phyloP scores from a whole-genome alignment of 2,888 invertebrate species.

The Polia nebulosa region DNA sequence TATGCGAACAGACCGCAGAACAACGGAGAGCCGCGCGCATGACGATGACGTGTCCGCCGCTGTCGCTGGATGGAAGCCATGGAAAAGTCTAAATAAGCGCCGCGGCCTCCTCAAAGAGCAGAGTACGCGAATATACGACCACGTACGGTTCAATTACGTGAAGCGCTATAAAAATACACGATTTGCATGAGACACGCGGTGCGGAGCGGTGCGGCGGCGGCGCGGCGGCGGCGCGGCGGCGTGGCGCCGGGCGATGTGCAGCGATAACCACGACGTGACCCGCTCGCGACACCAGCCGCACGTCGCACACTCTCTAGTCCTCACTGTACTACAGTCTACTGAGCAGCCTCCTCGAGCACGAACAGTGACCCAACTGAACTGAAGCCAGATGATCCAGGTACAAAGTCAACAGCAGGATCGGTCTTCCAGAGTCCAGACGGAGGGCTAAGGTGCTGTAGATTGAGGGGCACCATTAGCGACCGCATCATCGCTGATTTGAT shows the following conservation, averaged over 20 bases:
- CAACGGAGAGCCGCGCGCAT: slow-evolving; percentile 26
- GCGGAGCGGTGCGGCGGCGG: slow-evolving; percentile 49
- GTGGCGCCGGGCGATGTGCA: slow-evolving; percentile 66
- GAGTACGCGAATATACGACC: slow-evolving; percentile 49
- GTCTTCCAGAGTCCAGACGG: not conserved
- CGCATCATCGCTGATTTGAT: not conserved
- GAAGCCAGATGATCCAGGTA: not conserved
- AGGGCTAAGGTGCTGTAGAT: not conserved
- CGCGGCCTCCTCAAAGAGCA: slow-evolving; percentile 53
- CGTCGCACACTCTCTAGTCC: slow-evolving; percentile 4
- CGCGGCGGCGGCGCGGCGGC: slow-evolving; percentile 62
- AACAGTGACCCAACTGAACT: not conserved
- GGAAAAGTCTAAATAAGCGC: slow-evolving; percentile 39
- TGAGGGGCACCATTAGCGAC: not conserved
- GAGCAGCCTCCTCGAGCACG: not conserved
- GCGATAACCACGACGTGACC: slow-evolving; percentile 66
- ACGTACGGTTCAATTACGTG: slow-evolving; percentile 68
- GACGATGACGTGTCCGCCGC: slow-evolving; percentile 27
- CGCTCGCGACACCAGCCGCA: slow-evolving; percentile 25
- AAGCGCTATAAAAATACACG: slow-evolving; percentile 65
- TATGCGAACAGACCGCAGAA: slow-evolving; percentile 44
- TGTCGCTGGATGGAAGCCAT: slow-evolving; percentile 36
- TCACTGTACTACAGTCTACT: not conserved
- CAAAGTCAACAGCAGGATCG: not conserved
- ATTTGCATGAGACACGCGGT: slow-evolving; percentile 71